Evolutionary conservation across 2,888 invertebrate species (phyloP), one percentile per base, ranked within the genome.

Genomic region (Chaetoderma sp.): DNA sequence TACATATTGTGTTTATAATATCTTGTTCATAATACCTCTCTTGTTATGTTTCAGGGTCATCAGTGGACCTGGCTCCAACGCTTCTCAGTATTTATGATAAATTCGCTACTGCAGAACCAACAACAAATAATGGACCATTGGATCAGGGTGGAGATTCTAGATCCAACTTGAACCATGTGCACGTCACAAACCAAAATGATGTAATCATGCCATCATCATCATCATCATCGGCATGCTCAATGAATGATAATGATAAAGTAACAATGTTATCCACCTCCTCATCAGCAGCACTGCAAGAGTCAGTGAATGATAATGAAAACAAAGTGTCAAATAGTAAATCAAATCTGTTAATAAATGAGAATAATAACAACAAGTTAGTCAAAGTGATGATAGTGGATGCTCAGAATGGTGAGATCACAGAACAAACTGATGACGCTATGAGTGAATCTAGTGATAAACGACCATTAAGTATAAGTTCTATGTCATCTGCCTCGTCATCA

Each of bases 401-500:
- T 6, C 28, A 18, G 4, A 57, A 25, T 25, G 25, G 13, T 39
- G 18, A 36, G 39, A 18, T 23, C 23, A 28, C 30, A 3, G 45
- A 28, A 21, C 10, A 28, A 21, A 47, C 23, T 21, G 13, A 27
- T n/a, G 56, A 67, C 55, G 49, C 57, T 49, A 52, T 61, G n/a
- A 89, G 88, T 54, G 72, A 77, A n/a, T n/a, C n/a, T 65, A 78
- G 70, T 66, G 79, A 76, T 65, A 84, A 85, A 69, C 71, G 86
- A 23, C 86, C 86, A 5, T 73, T 86, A 47, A 85, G 85, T 72
- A 77, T 85, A 57, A 84, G 83, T 63, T 86, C 86, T 6, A 80
- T 83, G 67, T 86, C 86, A 2, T 86, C 86, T 0, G 79, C 84
- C 5, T 78, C 82, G 10, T 78, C 82, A 23, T 80, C 84, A 4